These are phyloP conservation scores for Eupleurogrammus muticus DNA, from an alignment of 2,797 vertebrate species.

Conservation along the genomic window DNA sequence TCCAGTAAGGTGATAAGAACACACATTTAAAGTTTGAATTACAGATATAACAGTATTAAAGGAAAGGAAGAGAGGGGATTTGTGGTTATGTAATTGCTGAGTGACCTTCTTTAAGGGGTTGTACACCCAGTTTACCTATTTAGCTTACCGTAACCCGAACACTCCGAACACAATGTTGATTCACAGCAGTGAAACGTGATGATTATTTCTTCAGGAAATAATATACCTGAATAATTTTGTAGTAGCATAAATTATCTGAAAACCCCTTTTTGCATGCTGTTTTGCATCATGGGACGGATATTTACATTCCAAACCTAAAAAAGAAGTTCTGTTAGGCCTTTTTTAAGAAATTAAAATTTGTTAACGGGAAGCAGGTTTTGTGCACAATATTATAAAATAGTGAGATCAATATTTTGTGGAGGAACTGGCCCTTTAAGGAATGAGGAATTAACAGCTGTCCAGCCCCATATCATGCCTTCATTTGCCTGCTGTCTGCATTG, in stretches of 20 bases:
- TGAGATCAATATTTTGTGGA: background rate
- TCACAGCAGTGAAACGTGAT: no score
- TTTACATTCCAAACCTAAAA: background rate
- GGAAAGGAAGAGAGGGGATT: background rate
- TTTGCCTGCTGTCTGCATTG: background rate
- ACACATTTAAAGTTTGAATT: background rate
- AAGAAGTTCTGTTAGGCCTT: background rate
- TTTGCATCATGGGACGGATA: background rate
- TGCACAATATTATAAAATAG: no score
- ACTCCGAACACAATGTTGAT: no score
- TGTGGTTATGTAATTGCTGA: background rate
- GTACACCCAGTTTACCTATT: background rate
- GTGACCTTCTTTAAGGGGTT: background rate
- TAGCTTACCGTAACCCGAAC: no score
- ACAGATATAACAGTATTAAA: background rate
- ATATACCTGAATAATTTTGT: no score
- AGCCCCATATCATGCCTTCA: background rate
- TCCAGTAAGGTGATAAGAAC: background rate
- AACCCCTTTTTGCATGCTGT: no score
- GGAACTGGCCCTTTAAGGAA: slow-evolving; percentile 3
- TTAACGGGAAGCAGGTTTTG: no score
- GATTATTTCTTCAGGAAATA: no score
- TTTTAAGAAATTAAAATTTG: background rate
- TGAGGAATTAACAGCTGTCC: background rate
- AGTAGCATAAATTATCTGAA: no score